Base-by-base conservation (phyloP, 64 coral and sea anemone species). In the Montipora sp. region DNA sequence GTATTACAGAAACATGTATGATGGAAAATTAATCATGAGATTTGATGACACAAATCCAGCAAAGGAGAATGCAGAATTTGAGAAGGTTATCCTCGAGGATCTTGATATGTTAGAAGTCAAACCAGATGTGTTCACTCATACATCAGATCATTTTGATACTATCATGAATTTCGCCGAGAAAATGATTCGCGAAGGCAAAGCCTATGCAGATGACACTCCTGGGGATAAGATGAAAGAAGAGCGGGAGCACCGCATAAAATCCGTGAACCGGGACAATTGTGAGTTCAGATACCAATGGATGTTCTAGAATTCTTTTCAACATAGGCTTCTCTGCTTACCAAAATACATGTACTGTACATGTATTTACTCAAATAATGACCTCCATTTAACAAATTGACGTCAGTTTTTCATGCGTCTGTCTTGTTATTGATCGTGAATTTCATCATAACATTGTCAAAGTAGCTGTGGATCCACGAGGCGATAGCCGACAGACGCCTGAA, bases 1-100 rank as follows among this genome's bases (percentile, higher is more conserved):
- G 47, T 89, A 99, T 23, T 99, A 99, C 76, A 99, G 93, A 73
- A 87, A 99, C 47, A 87, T 93, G 65, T 99, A 99, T 45, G 92
- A 99, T 79, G 98, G 98, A 0, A 92, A 86, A 77, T 80, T 99
- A 5, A 92, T 99, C 53, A 99, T 99, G 98, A 91, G 98, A 84
- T 99, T 99, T 90, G 98, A 99, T 63, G 98, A 99, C 80, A 99
- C 98, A 3, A 99, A 99, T 63, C 98, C 98, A 43, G 98, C 98
- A 48, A 99, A 99, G 70, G 98, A 99, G 47, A 99, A 89, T 96
- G 92, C 98, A 15, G 94, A 99, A 74, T 99, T 94, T 90, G 98
- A 99, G 84, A 90, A 99, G 80, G 98, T 99, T 44, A 99, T 99
- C 75, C 71, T 99, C 11, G 94, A 99, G 89, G 98, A 99, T 70